phyloP scores from a whole-genome alignment of 2,888 invertebrate genomes.

The Tineola bisselliella region DNA sequence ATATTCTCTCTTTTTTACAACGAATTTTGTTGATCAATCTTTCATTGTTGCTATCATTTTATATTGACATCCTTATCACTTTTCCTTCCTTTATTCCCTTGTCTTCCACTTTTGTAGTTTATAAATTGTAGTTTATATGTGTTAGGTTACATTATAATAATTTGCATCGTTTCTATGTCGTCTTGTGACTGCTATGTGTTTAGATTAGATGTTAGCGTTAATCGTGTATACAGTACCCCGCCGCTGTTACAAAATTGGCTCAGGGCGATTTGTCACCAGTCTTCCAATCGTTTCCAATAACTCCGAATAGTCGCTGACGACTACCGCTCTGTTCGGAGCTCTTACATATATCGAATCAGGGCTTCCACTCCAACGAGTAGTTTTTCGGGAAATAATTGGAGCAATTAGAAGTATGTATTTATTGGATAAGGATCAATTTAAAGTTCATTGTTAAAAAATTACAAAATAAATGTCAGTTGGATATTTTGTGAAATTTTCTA shows the following conservation, averaged over 20 bases:
- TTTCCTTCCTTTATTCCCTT: too few relatives aligned
- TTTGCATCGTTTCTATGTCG: background rate
- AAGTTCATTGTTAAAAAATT: background rate
- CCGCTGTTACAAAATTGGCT: background rate
- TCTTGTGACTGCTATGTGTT: too few relatives aligned
- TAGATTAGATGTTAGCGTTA: background rate
- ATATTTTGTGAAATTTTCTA: too few relatives aligned
- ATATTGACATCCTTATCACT: too few relatives aligned
- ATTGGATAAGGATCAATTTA: background rate
- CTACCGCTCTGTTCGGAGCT: background rate
- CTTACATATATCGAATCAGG: background rate
- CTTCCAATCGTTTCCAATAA: conserved; percentile 3
- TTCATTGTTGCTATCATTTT: too few relatives aligned
- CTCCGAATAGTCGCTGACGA: background rate
- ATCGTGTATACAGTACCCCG: background rate
- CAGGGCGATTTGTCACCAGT: conserved; percentile 1
- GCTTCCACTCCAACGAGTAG: background rate
- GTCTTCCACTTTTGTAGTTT: background rate
- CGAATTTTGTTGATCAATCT: too few relatives aligned
- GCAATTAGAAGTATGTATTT: background rate
- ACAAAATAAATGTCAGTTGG: too few relatives aligned
- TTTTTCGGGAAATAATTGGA: conserved; percentile 1
- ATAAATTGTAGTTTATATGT: background rate
- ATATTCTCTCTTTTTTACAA: too few relatives aligned
- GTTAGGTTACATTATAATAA: background rate